Evolutionary conservation across 2,113 vertebrate genomes (phyloP), one percentile per base, ranked within the genome.

Genomic region (Desmodus rotundus): DNA sequence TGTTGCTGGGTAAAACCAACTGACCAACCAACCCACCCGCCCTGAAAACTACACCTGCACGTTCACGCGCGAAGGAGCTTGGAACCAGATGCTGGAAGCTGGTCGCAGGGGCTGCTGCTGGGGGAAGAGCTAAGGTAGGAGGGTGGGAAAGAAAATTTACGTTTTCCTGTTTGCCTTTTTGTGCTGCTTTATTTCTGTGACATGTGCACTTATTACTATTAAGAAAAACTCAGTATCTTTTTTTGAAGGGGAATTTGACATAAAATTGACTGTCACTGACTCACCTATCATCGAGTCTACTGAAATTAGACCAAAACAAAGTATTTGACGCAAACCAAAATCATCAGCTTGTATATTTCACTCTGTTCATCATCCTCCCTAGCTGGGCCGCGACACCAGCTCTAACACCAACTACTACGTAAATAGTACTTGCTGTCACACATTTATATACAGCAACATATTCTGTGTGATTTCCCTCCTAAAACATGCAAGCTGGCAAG

Each of bases 261-360:
- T 73, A 77, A 89, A 72, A 77, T 22, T 2, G 54, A 89, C 47
- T 19, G 19, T 38, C 38, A 41, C 7, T 47, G 43, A 94, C 12
- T 90, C 33, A 73, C 63, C 7, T 84, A 58, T 70, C n/a, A 67
- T 0, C 36, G 36, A 87, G 24, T 82, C 38, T 33, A 58, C 20
- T 50, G 68, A 88, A 85, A 85, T 91, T 19, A 85, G 20, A 54
- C 5, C 50, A 24, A 80, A 54, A 73, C 24, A 47, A 78, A 87
- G n/a, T 72, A 67, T 33, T 67, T 84, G 80, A 65, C 13, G 26
- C 26, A 85, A 70, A 81, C n/a, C 73, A 73, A 91, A 89, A 33
- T 36, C 54, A n/a, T 7, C 50, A 31, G 33, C 36, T 41, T 78
- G 76, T 54, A 4, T 0, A 47, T 36, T 74, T 73, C 61, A 63